These are phyloP conservation scores for Austrofundulus limnaeus DNA, from an alignment of 2,113 vertebrate species.

Conservation along the genomic window DNA sequence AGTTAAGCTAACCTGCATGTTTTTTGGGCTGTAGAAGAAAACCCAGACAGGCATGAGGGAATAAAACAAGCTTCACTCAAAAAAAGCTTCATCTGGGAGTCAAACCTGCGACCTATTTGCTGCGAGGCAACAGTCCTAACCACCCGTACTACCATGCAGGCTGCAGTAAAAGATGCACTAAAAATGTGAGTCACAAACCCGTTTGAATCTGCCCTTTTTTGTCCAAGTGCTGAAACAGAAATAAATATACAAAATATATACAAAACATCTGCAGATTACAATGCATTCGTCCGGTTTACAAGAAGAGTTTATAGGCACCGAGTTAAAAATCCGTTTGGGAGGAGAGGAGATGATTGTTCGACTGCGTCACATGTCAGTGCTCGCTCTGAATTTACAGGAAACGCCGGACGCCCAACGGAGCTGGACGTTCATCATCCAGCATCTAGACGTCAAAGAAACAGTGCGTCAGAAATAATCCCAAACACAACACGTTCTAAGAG, in stretches of 20 bases:
- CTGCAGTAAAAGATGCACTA: slow-evolving; percentile 35
- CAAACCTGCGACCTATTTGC: too few species aligned
- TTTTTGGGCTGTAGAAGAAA: too few species aligned
- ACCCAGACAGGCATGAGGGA: too few species aligned
- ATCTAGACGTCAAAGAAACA: slow-evolving; percentile 42
- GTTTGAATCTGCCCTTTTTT: too few species aligned
- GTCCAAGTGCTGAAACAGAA: slow-evolving; percentile 53
- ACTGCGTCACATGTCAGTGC: slow-evolving; percentile 81
- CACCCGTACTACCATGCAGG: too few species aligned
- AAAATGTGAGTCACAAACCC: slow-evolving; percentile 33
- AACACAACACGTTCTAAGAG: too few species aligned
- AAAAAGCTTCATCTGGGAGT: too few species aligned
- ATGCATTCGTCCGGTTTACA: slow-evolving; percentile 86
- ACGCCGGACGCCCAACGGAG: slow-evolving; percentile 35
- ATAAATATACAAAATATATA: slow-evolving; percentile 75
- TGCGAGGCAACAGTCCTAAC: too few species aligned
- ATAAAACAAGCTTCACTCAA: too few species aligned
- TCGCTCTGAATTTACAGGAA: slow-evolving; percentile 48
- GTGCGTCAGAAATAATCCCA: not conserved
- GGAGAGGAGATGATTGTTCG: slow-evolving; percentile 89
- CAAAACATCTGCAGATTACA: slow-evolving; percentile 84
- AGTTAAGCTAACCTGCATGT: too few species aligned
- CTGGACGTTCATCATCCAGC: slow-evolving; percentile 31
- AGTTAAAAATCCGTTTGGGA: slow-evolving; percentile 84
- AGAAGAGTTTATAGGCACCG: slow-evolving; percentile 94